Conservation (phyloP, 2,113 vertebrate species). For the Paramormyrops kingsleyae region DNA sequence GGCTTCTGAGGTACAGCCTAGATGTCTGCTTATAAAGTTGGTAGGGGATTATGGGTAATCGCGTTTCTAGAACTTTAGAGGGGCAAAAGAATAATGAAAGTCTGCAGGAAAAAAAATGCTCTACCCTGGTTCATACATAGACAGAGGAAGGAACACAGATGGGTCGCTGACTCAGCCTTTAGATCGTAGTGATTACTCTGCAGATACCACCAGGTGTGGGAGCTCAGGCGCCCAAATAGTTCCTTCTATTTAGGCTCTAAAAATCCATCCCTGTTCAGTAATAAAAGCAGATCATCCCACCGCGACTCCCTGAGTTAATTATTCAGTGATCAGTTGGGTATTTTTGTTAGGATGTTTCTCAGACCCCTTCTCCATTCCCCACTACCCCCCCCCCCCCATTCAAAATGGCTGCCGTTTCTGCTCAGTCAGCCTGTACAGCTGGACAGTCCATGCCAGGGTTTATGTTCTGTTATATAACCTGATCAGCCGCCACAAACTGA, state of each 20-base stretch:
- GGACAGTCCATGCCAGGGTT: background rate
- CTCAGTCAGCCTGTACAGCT: background rate
- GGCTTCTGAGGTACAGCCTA: background rate
- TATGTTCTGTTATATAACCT: background rate
- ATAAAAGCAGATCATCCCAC: slow-evolving; percentile 12
- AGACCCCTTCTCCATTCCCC: background rate
- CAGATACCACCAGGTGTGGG: slow-evolving; percentile 9
- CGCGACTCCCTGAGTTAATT: background rate
- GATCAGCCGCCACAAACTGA: background rate
- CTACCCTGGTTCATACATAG: background rate
- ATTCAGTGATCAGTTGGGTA: background rate
- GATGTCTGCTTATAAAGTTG: background rate
- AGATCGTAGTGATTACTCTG: background rate
- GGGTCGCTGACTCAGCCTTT: slow-evolving; percentile 10
- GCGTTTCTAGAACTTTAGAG: background rate
- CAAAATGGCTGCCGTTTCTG: background rate
- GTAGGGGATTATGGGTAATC: background rate
- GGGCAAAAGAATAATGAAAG: background rate
- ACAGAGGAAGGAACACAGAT: background rate
- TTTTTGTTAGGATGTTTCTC: background rate
- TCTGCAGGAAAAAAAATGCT: background rate
- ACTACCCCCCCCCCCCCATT: background rate
- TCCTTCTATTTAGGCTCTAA: background rate
- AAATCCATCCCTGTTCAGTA: background rate
- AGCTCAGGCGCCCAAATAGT: background rate